Percentiles rank a stretch among this genome's conserved stretches.
Conservation (phyloP, 2,113 vertebrate species). For the Regulus satrapa region DNA sequence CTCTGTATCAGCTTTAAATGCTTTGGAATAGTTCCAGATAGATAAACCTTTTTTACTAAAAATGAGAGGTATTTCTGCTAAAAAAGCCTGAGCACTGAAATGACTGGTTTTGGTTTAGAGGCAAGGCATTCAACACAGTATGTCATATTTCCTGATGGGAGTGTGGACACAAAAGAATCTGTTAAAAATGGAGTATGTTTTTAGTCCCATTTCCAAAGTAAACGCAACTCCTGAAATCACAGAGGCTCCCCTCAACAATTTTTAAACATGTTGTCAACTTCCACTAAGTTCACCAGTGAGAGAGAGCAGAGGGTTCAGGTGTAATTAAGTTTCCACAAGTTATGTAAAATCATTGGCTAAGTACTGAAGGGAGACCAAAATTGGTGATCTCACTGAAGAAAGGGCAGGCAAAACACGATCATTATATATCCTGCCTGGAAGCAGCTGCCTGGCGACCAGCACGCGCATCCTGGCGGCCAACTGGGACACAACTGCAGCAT, state of each 20-base stretch:
- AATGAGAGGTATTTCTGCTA: background rate
- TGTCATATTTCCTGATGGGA: constrained; percentile 18
- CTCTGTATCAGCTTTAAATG: background rate
- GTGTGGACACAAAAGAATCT: background rate
- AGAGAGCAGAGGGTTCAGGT: background rate
- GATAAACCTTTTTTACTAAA: background rate
- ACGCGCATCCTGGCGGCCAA: background rate
- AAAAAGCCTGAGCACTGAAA: background rate
- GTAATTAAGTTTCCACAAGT: constrained; percentile 44
- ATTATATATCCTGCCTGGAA: background rate
- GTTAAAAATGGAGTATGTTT: constrained; percentile 7
- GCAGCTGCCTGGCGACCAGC: background rate
- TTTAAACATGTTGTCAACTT: constrained; percentile 15
- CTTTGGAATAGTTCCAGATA: background rate
- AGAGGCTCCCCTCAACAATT: constrained; percentile 20
- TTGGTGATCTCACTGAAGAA: background rate
- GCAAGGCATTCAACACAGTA: background rate
- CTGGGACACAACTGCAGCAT: background rate
- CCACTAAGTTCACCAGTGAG: background rate
- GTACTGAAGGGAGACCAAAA: constrained; percentile 31
- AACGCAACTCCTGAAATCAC: constrained; percentile 5
- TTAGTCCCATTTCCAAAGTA: constrained; percentile 32
- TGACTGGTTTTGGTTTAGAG: background rate
- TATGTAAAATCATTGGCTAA: constrained; percentile 27
- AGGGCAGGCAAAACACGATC: background rate